Percentiles rank a stretch among this genome's conserved stretches.
These are phyloP conservation scores for Rhaphigaster nebulosa DNA, from an alignment of 2,888 invertebrate genomes.

Conservation along the genomic window DNA sequence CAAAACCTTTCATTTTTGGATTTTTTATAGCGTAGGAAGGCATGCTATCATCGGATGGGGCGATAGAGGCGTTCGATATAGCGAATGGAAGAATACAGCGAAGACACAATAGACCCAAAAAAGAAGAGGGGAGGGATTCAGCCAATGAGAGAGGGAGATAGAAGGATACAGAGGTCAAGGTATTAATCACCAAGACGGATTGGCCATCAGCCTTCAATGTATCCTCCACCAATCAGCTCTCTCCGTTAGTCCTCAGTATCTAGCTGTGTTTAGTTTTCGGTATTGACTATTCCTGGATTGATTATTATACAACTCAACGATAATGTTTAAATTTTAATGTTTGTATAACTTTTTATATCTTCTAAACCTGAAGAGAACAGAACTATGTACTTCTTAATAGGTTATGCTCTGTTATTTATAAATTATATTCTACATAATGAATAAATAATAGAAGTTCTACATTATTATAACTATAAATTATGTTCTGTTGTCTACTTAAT, in stretches of 20 bases:
- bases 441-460: no score
- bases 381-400: no score
- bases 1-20: not conserved
- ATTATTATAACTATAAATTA: no score
- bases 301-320: not conserved
- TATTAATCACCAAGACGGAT: slow-evolving; percentile 45
- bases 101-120: not conserved
- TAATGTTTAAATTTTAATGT: no score
- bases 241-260: not conserved
- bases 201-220: slow-evolving; percentile 19
- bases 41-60: not conserved
- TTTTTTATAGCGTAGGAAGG: not conserved
- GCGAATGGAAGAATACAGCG: not conserved
- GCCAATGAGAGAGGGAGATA: not conserved
- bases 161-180: slow-evolving; percentile 9
- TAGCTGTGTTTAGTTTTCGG: not conserved
- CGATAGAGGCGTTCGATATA: not conserved
- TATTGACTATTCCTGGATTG: not conserved
- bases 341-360: no score
- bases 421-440: no score
- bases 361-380: no score
- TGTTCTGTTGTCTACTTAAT: no score
- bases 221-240: not conserved
- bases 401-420: no score
- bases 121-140: not conserved